phyloP scores from a whole-genome alignment of 2,888 invertebrate genomes.

The Ennomos erosarius region DNA sequence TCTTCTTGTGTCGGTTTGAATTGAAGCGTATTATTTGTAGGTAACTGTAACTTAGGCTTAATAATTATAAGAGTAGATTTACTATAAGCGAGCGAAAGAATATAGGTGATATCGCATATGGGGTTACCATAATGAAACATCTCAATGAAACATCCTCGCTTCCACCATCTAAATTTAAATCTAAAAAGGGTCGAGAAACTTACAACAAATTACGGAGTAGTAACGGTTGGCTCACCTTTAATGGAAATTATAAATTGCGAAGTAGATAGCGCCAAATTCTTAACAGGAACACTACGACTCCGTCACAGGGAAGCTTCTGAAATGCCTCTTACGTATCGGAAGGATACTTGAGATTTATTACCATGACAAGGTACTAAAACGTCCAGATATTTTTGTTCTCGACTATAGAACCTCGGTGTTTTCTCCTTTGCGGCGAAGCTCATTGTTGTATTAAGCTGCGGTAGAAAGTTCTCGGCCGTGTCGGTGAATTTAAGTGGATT shows the following conservation, averaged over 20 bases:
- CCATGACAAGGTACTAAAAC: conserved; percentile 13
- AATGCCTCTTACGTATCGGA: not conserved
- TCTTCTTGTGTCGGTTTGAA: too few species aligned
- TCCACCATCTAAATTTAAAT: conserved; percentile 36
- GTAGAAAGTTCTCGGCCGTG: conserved; percentile 59
- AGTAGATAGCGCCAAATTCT: conserved; percentile 20
- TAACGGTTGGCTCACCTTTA: conserved; percentile 40
- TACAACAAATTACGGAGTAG: conserved; percentile 40
- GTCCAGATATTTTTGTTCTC: conserved; percentile 14
- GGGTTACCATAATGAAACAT: conserved; percentile 4
- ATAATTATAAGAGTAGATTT: too few species aligned
- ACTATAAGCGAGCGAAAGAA: too few species aligned
- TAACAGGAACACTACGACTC: not conserved
- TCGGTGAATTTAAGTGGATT: conserved; percentile 73
- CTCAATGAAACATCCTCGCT: conserved; percentile 14
- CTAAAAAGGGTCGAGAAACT: conserved; percentile 39
- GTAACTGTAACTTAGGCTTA: too few species aligned
- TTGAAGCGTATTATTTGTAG: too few species aligned
- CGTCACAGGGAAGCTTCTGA: conserved; percentile 1
- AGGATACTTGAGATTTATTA: not conserved
- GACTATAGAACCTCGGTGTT: conserved; percentile 26
- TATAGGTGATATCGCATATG: too few species aligned
- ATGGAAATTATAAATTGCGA: conserved; percentile 43
- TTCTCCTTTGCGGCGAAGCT: conserved; percentile 56
- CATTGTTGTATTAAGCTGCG: conserved; percentile 69